Percentiles rank a stretch among this genome's conserved stretches.
Conservation (phyloP, 2,888 invertebrate genomes). For the Drosophila multiciliata region DNA sequence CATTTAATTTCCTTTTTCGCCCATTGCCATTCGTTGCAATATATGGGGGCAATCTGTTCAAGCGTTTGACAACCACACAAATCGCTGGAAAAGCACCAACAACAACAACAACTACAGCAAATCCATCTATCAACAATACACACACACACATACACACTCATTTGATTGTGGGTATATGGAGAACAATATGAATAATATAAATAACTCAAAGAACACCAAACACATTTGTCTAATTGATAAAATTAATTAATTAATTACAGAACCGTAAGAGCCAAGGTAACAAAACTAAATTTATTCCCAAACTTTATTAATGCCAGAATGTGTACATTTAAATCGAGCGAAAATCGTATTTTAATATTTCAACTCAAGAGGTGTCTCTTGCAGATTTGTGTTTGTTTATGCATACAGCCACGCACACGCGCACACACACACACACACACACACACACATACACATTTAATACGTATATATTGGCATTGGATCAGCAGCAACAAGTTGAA, state of each 20-base stretch:
- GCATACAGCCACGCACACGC: no score
- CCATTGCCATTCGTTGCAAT: slow-evolving; percentile 40
- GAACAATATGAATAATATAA: slow-evolving; percentile 6
- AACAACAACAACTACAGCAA: slow-evolving; percentile 1
- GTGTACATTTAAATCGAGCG: background rate
- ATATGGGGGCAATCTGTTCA: slow-evolving; percentile 45
- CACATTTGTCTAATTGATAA: background rate
- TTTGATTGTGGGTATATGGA: slow-evolving; percentile 19
- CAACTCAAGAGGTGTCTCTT: background rate
- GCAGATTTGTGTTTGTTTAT: background rate
- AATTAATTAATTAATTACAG: background rate
- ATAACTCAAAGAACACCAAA: background rate
- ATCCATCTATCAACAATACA: slow-evolving; percentile 12
- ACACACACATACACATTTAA: background rate
- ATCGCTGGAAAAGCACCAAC: background rate
- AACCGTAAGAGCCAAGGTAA: background rate
- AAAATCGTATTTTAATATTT: background rate
- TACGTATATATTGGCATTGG: slow-evolving; percentile 1
- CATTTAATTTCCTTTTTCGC: slow-evolving; percentile 36
- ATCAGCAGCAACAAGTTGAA: slow-evolving; percentile 45
- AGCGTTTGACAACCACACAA: slow-evolving; percentile 14
- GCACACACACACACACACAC: no score
- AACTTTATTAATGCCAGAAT: background rate
- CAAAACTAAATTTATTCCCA: background rate
- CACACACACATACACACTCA: background rate